These are phyloP conservation scores for Leptinotarsa texana DNA, from an alignment of 1,140 invertebrate species.

Conservation along the genomic window DNA sequence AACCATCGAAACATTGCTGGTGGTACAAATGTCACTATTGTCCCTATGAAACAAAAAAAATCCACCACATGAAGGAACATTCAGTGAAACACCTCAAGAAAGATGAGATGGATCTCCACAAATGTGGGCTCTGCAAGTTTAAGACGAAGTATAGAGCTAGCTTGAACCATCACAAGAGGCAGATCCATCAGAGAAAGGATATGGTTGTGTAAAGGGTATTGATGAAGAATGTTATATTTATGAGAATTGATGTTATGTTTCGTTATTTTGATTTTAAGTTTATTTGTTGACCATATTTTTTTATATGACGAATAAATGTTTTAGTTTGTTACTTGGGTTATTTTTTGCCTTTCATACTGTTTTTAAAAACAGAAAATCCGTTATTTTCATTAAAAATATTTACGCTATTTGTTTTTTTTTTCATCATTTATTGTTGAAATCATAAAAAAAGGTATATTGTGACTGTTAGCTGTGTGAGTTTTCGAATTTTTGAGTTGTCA, in stretches of 20 bases:
- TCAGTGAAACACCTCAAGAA: neutral
- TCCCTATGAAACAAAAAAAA: neutral
- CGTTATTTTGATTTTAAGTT: neutral
- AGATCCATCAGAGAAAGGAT: neutral
- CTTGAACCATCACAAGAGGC: neutral
- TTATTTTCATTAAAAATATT: no score
- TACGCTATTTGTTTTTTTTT: no score
- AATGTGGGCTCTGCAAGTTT: neutral
- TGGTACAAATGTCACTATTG: neutral
- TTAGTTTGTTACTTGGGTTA: neutral
- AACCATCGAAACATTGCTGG: neutral
- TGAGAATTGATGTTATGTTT: neutral
- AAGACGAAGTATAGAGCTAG: constrained; percentile 2
- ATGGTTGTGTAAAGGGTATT: neutral
- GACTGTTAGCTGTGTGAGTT: no score
- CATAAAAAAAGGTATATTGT: no score
- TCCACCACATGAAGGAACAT: neutral
- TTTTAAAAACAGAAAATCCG: no score
- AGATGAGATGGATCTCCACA: neutral
- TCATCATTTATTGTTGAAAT: no score
- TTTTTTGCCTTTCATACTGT: no score
- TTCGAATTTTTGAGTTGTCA: no score
- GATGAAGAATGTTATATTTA: neutral
- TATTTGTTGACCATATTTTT: neutral
- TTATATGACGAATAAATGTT: neutral